Evolutionary conservation across 2,797 vertebrate genomes (phyloP).

Genomic region (Apogon talboti): DNA sequence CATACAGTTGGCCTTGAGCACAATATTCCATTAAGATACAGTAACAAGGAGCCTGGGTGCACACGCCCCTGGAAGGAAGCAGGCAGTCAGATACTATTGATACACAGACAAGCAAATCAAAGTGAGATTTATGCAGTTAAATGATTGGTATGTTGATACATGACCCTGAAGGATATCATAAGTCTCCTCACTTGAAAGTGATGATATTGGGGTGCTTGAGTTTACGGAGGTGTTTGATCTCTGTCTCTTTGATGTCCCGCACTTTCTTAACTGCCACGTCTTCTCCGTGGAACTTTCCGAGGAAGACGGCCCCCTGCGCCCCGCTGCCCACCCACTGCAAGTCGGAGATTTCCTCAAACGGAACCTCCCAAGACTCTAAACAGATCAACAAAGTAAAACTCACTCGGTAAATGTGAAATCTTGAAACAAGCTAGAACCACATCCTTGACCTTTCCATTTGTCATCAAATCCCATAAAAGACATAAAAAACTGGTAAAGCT

Average conservation of each 20-base stretch:
- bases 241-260: slow-evolving; percentile 95
- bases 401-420: slow-evolving; percentile 3
- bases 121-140: slow-evolving; percentile 16
- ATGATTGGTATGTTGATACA: not conserved
- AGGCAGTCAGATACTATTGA: slow-evolving; percentile 8
- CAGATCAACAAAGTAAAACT: slow-evolving; percentile 36
- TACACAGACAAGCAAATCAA: slow-evolving; percentile 11
- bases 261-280: slow-evolving; percentile 98
- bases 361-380: slow-evolving; percentile 94
- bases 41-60: slow-evolving; percentile 97
- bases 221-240: slow-evolving; percentile 96
- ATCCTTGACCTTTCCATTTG: too few species aligned
- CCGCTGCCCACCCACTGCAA: slow-evolving; percentile 98
- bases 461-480: too few species aligned
- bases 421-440: not conserved
- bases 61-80: slow-evolving; percentile 88
- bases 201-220: slow-evolving; percentile 98
- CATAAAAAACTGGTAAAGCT: too few species aligned
- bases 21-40: slow-evolving; percentile 99
- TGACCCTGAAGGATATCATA: slow-evolving; percentile 13
- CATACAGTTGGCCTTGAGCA: slow-evolving; percentile 96
- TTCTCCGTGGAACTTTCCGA: slow-evolving; percentile 94
- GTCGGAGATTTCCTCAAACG: slow-evolving; percentile 97
- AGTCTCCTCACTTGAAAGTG: slow-evolving; percentile 91
- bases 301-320: slow-evolving; percentile 95